A percentile compares a stretch with the other conserved stretches of the same genome.
These are phyloP conservation scores for Acrocephalus scirpaceus DNA, from an alignment of 2,797 vertebrate genomes.

Conservation along the genomic window DNA sequence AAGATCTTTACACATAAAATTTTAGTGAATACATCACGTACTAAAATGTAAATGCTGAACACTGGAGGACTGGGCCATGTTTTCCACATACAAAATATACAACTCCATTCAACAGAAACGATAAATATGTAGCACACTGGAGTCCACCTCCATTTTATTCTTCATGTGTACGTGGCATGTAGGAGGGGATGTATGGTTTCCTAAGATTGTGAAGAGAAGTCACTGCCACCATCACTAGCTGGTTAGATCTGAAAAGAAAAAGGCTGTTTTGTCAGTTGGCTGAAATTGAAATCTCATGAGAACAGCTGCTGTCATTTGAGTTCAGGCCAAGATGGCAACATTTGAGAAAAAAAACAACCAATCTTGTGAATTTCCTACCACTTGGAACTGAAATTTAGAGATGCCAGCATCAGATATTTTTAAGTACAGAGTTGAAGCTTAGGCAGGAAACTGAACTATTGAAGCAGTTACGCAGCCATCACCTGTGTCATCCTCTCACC, in stretches of 20 bases:
- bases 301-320: conserved; percentile 70
- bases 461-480: not conserved
- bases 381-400: conserved; percentile 41
- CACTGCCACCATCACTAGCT: not conserved
- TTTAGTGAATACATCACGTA: not conserved
- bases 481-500: not conserved
- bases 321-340: conserved; percentile 63
- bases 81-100: not conserved
- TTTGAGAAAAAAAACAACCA: conserved; percentile 64
- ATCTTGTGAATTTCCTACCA: conserved; percentile 61
- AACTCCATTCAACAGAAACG: not conserved
- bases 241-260: conserved; percentile 36
- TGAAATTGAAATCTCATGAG: conserved; percentile 51
- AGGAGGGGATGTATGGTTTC: not conserved
- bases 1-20: not conserved
- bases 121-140: not conserved
- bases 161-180: rapidly evolving
- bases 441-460: not conserved
- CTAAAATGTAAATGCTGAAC: not conserved
- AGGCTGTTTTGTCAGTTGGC: conserved; percentile 47
- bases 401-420: conserved; percentile 6
- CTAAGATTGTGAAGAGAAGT: not conserved
- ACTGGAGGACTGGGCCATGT: not conserved
- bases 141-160: not conserved
- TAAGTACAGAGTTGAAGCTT: not conserved